phyloP scores from a whole-genome alignment of 2,113 vertebrate genomes.

The Barnardius zonarius region DNA sequence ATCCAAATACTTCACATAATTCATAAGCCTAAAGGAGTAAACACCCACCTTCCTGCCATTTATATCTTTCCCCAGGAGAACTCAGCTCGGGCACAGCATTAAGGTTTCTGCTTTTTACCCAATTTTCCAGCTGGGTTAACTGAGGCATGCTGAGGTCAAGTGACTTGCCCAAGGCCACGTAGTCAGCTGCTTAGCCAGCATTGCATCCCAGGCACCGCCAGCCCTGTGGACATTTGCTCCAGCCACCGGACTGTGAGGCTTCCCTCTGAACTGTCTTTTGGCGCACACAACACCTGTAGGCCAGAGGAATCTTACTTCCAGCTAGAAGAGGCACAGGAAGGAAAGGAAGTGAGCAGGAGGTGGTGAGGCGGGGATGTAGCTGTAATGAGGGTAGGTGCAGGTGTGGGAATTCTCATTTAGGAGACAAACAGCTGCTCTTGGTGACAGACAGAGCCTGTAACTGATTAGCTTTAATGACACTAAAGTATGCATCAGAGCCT shows the following conservation, averaged over 20 bases:
- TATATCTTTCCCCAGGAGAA: slow-evolving; percentile 55
- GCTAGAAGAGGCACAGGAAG: neutral
- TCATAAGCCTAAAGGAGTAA: slow-evolving; percentile 34
- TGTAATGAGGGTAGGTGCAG: neutral
- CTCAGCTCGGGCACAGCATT: slow-evolving; percentile 12
- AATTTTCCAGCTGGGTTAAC: slow-evolving; percentile 70
- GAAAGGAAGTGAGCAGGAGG: neutral
- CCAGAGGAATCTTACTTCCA: neutral
- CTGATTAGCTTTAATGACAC: slow-evolving; percentile 23
- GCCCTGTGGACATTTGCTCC: neutral
- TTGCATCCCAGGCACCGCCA: neutral
- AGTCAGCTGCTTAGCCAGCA: slow-evolving; percentile 18
- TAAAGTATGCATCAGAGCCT: neutral
- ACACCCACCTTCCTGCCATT: slow-evolving; percentile 44
- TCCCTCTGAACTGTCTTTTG: neutral
- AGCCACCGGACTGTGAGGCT: rapidly evolving
- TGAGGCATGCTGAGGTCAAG: slow-evolving; percentile 52
- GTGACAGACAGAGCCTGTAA: slow-evolving; percentile 35
- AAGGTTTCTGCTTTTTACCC: slow-evolving; percentile 67
- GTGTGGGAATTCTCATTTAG: slow-evolving; percentile 42
- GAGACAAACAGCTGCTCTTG: slow-evolving; percentile 44
- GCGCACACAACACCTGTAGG: neutral
- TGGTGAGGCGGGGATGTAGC: neutral
- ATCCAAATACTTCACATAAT: slow-evolving; percentile 49
- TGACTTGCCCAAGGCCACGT: slow-evolving; percentile 44